A percentile compares a stretch with the other conserved stretches of the same genome.
Evolutionary conservation across 1,140 invertebrate species (phyloP).

Genomic region (Drosophila takahashii): DNA sequence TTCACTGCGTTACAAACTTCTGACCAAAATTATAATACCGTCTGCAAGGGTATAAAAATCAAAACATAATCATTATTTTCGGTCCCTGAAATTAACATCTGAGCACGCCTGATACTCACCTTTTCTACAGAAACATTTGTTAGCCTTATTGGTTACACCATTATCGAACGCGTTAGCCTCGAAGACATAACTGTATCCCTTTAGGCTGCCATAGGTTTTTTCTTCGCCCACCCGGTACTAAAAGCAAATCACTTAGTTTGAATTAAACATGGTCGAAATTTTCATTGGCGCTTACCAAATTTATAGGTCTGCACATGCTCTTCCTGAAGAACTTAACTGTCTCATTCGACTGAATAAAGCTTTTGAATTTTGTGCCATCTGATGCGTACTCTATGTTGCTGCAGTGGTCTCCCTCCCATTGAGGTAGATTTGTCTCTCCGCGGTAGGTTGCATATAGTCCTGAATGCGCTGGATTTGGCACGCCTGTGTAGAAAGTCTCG

Average conservation of each 20-base stretch:
- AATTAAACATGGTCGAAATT: neutral
- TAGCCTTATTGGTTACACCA: slow-evolving; percentile 88
- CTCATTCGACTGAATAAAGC: slow-evolving; percentile 89
- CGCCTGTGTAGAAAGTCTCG: slow-evolving; percentile 92
- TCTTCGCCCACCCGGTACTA: slow-evolving; percentile 88
- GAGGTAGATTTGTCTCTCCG: slow-evolving; percentile 89
- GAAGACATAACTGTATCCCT: slow-evolving; percentile 89
- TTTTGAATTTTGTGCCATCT: slow-evolving; percentile 93
- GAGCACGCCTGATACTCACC: slow-evolving; percentile 73
- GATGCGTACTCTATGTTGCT: slow-evolving; percentile 91
- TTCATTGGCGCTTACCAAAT: slow-evolving; percentile 86
- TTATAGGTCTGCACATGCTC: slow-evolving; percentile 91
- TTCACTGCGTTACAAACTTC: too few species aligned
- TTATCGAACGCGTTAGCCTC: slow-evolving; percentile 91
- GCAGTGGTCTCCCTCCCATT: slow-evolving; percentile 90
- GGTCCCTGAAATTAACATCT: neutral
- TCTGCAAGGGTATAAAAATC: too few species aligned
- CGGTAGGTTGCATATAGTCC: slow-evolving; percentile 92
- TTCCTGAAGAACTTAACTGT: slow-evolving; percentile 91
- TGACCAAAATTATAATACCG: too few species aligned
- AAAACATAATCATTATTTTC: too few species aligned
- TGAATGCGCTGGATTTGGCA: slow-evolving; percentile 86
- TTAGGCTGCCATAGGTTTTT: slow-evolving; percentile 85
- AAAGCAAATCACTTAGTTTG: slow-evolving; percentile 42
- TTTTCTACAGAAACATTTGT: slow-evolving; percentile 91